phyloP scores from a whole-genome alignment of 2,113 vertebrate species.

The Serinus canaria region DNA sequence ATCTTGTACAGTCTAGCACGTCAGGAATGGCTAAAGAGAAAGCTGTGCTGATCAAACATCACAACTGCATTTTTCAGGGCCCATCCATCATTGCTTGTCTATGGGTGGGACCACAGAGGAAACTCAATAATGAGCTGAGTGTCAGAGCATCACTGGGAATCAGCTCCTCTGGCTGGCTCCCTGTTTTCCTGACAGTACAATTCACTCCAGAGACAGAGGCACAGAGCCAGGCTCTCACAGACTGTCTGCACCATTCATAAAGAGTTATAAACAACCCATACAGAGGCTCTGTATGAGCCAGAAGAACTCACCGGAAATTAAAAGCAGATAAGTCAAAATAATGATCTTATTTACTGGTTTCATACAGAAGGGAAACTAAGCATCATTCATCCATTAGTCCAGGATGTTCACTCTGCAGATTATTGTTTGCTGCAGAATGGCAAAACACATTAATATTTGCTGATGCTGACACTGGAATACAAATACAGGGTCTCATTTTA shows the following conservation, averaged over 20 bases:
- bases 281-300: not conserved
- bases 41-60: not conserved
- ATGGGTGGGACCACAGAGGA: not conserved
- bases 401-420: not conserved
- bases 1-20: not conserved
- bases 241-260: constrained; percentile 10
- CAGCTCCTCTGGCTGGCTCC: not conserved
- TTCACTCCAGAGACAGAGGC: not conserved
- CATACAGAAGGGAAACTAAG: not conserved
- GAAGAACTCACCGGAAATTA: not conserved
- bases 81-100: not conserved
- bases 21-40: not conserved
- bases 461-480: not conserved
- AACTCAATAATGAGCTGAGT: not conserved
- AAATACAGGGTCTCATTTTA: not conserved
- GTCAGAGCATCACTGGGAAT: not conserved
- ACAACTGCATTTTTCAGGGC: not conserved
- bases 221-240: not conserved
- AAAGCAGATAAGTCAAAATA: constrained; percentile 20
- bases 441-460: not conserved
- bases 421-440: not conserved
- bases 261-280: constrained; percentile 13
- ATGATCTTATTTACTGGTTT: not conserved
- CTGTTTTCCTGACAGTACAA: not conserved
- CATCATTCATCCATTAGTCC: not conserved